phyloP scores from a whole-genome alignment of 2,888 invertebrate genomes.

The Sturmia bella region DNA sequence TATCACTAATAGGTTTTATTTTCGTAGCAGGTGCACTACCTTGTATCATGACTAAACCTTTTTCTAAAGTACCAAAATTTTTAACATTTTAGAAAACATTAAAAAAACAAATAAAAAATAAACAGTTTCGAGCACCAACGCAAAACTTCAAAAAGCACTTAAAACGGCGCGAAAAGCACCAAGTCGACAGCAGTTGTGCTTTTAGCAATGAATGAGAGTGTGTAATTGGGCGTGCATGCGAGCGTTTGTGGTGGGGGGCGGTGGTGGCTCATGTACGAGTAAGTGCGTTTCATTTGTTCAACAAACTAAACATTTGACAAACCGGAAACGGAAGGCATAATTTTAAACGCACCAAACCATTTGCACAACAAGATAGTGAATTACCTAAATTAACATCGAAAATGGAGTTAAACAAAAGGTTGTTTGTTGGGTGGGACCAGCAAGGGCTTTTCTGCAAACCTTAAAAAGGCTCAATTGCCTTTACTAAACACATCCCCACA shows the following conservation, averaged over 20 bases:
- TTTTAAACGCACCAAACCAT: conserved; percentile 8
- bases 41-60: no score
- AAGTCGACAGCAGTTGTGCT: no score
- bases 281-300: background rate
- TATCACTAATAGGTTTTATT: no score
- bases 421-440: background rate
- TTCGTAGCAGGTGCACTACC: no score
- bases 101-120: no score
- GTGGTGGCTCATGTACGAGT: background rate
- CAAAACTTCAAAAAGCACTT: no score
- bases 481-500: no score
- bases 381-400: background rate
- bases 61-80: no score
- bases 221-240: background rate
- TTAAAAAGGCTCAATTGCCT: no score
- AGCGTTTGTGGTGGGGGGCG: background rate
- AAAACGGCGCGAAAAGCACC: no score
- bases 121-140: no score
- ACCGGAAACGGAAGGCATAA: conserved; percentile 63
- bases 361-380: background rate
- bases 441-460: background rate
- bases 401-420: background rate
- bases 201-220: background rate
- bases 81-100: no score
- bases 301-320: conserved; percentile 39